Conservation (phyloP, 2,797 vertebrate species). For the Sebastes cheni region DNA sequence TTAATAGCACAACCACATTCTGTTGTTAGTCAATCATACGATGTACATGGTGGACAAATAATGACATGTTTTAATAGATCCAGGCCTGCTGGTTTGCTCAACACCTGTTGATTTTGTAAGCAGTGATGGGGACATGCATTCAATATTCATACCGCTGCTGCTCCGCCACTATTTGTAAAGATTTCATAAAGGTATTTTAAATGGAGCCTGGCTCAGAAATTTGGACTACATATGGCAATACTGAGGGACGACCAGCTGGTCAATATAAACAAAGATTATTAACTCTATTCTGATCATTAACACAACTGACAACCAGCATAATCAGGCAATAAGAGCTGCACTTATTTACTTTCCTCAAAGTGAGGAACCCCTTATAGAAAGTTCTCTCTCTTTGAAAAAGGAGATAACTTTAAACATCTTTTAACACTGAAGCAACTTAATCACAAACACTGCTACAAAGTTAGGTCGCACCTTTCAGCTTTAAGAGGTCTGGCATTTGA, state of each 20-base stretch:
- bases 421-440: slow-evolving; percentile 29
- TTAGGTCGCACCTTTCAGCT: neutral
- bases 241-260: neutral
- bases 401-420: slow-evolving; percentile 18
- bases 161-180: neutral
- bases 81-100: slow-evolving; percentile 53
- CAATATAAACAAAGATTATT: neutral
- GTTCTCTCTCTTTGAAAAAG: slow-evolving; percentile 1
- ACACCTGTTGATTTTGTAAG: neutral
- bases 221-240: slow-evolving; percentile 22
- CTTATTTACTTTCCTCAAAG: slow-evolving; percentile 2
- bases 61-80: slow-evolving; percentile 24
- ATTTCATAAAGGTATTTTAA: neutral
- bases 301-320: slow-evolving; percentile 8
- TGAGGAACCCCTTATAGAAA: neutral
- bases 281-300: slow-evolving; percentile 13
- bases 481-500: neutral
- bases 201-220: slow-evolving; percentile 23
- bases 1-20: slow-evolving; percentile 58
- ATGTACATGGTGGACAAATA: slow-evolving; percentile 37
- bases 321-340: slow-evolving; percentile 21
- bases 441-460: slow-evolving; percentile 29
- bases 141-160: slow-evolving; percentile 1
- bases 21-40: slow-evolving; percentile 42
- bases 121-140: neutral